phyloP scores from a whole-genome alignment of 1,140 invertebrate genomes.

The Melitaea cinxia region DNA sequence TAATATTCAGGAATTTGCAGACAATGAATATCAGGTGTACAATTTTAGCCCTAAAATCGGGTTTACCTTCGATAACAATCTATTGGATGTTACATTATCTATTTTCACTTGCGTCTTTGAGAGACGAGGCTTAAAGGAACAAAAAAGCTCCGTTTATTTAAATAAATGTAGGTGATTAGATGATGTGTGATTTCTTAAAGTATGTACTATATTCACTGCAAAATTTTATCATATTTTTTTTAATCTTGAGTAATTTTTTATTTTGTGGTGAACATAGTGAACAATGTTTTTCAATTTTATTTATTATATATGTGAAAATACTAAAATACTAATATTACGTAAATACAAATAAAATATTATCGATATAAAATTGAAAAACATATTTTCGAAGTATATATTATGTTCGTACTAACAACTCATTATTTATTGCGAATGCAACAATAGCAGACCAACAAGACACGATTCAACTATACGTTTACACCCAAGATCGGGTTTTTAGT shows the following conservation, averaged over 20 bases:
- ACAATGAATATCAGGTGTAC: constrained; percentile 72
- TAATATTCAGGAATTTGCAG: constrained; percentile 68
- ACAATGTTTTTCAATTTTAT: constrained; percentile 65
- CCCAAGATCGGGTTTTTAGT: constrained; percentile 76
- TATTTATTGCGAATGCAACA: constrained; percentile 68
- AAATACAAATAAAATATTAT: neutral
- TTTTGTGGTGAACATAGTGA: constrained; percentile 53
- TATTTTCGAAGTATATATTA: constrained; percentile 37
- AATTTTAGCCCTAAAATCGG: constrained; percentile 82
- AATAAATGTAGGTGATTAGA: constrained; percentile 76
- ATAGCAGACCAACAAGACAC: constrained; percentile 66
- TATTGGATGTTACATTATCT: constrained; percentile 66
- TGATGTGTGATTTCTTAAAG: constrained; percentile 53
- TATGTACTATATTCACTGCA: constrained; percentile 57
- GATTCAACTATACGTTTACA: constrained; percentile 57
- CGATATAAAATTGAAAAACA: constrained; percentile 66
- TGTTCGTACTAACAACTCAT: constrained; percentile 64
- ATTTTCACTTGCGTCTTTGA: constrained; percentile 77
- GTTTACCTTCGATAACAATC: constrained; percentile 78
- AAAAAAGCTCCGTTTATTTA: constrained; percentile 63
- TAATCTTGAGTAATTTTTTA: neutral
- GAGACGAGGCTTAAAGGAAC: constrained; percentile 46
- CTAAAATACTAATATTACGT: neutral
- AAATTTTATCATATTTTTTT: constrained; percentile 9
- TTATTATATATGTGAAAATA: neutral